Evolutionary conservation across 2,888 invertebrate species (phyloP).

Genomic region (Hydroisotoma schaefferi): DNA sequence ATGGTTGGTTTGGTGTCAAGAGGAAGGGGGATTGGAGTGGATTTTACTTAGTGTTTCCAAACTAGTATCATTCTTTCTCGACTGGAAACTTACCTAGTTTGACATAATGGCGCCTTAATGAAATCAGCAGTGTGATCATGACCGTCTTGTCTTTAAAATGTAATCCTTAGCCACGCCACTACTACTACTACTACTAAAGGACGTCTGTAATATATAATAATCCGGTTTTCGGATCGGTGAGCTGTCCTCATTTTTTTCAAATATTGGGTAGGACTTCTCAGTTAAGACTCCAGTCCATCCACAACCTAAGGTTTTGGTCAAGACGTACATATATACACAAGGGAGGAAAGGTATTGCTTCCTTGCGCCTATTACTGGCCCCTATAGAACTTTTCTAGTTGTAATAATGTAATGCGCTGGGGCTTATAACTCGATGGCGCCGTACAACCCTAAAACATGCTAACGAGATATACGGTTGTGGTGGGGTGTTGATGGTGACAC

Average conservation of each 20-base stretch:
- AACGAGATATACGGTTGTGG: background rate
- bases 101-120: constrained; percentile 49
- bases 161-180: background rate
- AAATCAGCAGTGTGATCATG: constrained; percentile 49
- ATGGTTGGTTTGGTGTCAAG: constrained; percentile 20
- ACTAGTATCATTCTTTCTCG: constrained; percentile 32
- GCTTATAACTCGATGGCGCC: constrained; percentile 9
- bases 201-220: no score
- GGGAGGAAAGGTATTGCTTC: no score
- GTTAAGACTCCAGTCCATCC: no score
- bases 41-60: constrained; percentile 24
- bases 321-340: no score
- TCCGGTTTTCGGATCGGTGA: constrained; percentile 46
- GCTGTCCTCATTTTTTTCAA: no score
- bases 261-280: no score
- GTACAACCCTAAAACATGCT: no score
- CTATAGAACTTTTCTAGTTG: no score
- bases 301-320: no score
- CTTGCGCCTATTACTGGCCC: no score
- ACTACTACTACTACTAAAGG: no score
- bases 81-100: constrained; percentile 29
- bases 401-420: no score
- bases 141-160: constrained; percentile 27
- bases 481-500: constrained; percentile 14
- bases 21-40: constrained; percentile 17